phyloP scores from a whole-genome alignment of 2,797 vertebrate genomes.

The Lutjanus campechanus region DNA sequence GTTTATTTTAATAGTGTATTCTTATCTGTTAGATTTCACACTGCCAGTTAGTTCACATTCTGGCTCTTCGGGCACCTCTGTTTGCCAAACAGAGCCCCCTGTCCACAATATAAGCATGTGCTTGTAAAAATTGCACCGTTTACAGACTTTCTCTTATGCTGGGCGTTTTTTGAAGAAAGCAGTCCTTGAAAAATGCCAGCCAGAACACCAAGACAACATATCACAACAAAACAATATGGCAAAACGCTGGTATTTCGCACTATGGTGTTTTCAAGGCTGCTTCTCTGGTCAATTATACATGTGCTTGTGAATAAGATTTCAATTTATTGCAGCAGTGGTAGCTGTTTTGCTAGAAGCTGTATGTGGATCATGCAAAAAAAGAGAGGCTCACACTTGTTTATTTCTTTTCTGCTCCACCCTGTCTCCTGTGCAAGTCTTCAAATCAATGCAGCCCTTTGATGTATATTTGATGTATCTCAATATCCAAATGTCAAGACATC shows the following conservation, averaged over 20 bases:
- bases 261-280: slow-evolving; percentile 6
- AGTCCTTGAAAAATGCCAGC: neutral
- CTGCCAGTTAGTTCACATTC: slow-evolving; percentile 22
- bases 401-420: neutral
- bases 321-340: slow-evolving; percentile 3
- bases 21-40: slow-evolving; percentile 9
- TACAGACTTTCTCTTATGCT: slow-evolving; percentile 9
- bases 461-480: slow-evolving; percentile 75
- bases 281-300: slow-evolving; percentile 35
- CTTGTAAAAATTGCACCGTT: slow-evolving; percentile 4
- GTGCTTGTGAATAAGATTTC: slow-evolving; percentile 19
- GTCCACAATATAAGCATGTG: slow-evolving; percentile 18
- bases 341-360: slow-evolving; percentile 24
- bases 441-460: slow-evolving; percentile 64
- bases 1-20: slow-evolving; percentile 10
- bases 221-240: slow-evolving; percentile 16
- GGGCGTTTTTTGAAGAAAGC: slow-evolving; percentile 18
- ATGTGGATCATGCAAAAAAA: slow-evolving; percentile 2
- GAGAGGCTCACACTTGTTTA: slow-evolving; percentile 16
- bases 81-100: slow-evolving; percentile 37
- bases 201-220: slow-evolving; percentile 35
- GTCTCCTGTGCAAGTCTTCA: slow-evolving; percentile 20
- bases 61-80: slow-evolving; percentile 20
- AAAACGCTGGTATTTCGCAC: neutral
- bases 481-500: slow-evolving; percentile 59